Evolutionary conservation across 2,888 invertebrate genomes (phyloP).

Genomic region (Gerris lacustris): DNA sequence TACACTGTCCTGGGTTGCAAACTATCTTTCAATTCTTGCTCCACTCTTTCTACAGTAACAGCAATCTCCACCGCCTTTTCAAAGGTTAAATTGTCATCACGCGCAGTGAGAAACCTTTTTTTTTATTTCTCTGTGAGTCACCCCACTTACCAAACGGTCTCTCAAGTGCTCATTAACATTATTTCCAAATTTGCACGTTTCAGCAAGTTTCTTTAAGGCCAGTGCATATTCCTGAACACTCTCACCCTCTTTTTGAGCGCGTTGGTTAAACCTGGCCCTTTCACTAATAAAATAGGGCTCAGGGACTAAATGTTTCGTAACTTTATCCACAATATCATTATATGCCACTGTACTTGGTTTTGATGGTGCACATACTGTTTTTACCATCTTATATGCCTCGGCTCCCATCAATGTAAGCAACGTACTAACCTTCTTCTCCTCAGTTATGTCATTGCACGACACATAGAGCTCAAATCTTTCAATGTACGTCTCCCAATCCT

Average conservation of each 20-base stretch:
- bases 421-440: slow-evolving; percentile 12
- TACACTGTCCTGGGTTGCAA: background rate
- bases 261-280: background rate
- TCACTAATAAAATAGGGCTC: background rate
- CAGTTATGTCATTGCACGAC: slow-evolving; percentile 8
- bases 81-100: slow-evolving; percentile 13
- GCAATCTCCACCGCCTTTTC: slow-evolving; percentile 16
- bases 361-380: slow-evolving; percentile 2
- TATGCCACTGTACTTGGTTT: background rate
- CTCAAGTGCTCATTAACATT: slow-evolving; percentile 8
- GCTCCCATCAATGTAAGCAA: slow-evolving; percentile 15
- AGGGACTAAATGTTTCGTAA: background rate
- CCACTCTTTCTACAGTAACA: slow-evolving; percentile 13
- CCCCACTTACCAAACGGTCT: slow-evolving; percentile 13
- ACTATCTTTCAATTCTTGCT: background rate
- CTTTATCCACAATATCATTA: background rate
- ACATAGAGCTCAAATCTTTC: slow-evolving; percentile 17
- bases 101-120: slow-evolving; percentile 4
- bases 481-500: slow-evolving; percentile 18
- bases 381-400: slow-evolving; percentile 11
- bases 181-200: slow-evolving; percentile 15
- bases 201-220: background rate
- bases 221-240: background rate
- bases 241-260: background rate
- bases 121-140: slow-evolving; percentile 10